Percentiles rank a stretch among this genome's conserved stretches.
Conservation (phyloP, 2,888 invertebrate species). For the Oegoconia quadripuncta region DNA sequence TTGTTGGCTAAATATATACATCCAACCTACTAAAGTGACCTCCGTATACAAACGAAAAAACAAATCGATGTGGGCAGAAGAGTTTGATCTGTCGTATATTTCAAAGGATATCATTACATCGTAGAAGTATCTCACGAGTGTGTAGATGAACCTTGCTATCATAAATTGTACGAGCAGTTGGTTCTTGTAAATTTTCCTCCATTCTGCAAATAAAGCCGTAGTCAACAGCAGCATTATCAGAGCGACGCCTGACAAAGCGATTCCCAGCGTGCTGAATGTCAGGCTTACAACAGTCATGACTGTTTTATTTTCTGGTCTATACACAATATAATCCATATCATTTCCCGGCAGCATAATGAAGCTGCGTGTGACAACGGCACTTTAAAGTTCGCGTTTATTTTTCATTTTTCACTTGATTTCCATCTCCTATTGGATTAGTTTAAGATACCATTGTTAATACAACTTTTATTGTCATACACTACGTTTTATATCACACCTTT, state of each 20-base stretch:
- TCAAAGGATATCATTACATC: slow-evolving; percentile 27
- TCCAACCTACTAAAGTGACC: slow-evolving; percentile 51
- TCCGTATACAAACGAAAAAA: slow-evolving; percentile 47
- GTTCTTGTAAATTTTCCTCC: slow-evolving; percentile 60
- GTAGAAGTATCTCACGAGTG: slow-evolving; percentile 40
- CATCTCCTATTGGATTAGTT: neutral
- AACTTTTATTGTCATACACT: too few relatives aligned
- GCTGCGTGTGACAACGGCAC: neutral
- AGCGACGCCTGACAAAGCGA: slow-evolving; percentile 41
- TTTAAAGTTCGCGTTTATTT: neutral
- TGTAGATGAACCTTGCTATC: slow-evolving; percentile 51
- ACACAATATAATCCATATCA: neutral
- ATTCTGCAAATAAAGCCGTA: slow-evolving; percentile 50
- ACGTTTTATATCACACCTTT: too few relatives aligned
- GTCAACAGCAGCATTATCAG: slow-evolving; percentile 50
- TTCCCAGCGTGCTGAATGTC: slow-evolving; percentile 44
- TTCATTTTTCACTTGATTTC: neutral
- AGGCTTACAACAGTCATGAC: slow-evolving; percentile 30
- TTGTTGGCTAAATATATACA: slow-evolving; percentile 57
- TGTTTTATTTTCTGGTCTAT: slow-evolving; percentile 24
- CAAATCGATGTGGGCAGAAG: slow-evolving; percentile 28
- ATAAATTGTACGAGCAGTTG: slow-evolving; percentile 62
- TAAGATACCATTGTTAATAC: too few relatives aligned
- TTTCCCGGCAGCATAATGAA: slow-evolving; percentile 21
- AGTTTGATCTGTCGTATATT: slow-evolving; percentile 12